phyloP scores from a whole-genome alignment of 2,888 invertebrate genomes.

The Yponomeuta malinellus region DNA sequence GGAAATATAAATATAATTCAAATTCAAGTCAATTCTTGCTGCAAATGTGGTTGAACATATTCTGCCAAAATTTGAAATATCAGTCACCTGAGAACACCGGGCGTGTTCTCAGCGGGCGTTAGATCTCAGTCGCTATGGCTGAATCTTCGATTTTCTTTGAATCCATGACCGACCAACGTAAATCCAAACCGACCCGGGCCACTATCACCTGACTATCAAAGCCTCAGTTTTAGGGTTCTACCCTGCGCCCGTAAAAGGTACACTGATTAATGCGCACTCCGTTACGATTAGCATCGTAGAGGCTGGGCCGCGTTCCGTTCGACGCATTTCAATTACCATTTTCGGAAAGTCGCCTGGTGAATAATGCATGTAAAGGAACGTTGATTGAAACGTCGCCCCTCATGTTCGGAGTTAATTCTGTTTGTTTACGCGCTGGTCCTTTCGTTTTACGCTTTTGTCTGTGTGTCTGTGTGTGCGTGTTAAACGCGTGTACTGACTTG shows the following conservation, averaged over 20 bases:
- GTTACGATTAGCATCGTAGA: conserved; percentile 16
- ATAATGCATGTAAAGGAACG: conserved; percentile 18
- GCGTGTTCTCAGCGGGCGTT: too few species aligned
- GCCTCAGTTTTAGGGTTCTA: conserved; percentile 22
- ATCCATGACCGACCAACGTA: neutral
- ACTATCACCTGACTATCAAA: conserved; percentile 20
- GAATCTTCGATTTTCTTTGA: too few species aligned
- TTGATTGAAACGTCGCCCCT: conserved; percentile 18
- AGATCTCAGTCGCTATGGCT: too few species aligned
- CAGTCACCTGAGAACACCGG: too few species aligned
- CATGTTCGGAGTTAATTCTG: conserved; percentile 15
- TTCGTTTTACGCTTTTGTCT: conserved; percentile 1
- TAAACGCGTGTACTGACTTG: neutral
- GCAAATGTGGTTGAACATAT: too few species aligned
- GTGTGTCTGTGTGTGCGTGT: neutral
- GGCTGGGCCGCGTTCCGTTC: conserved; percentile 12
- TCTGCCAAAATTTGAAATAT: too few species aligned
- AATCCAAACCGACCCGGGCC: neutral
- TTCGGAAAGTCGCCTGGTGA: conserved; percentile 17
- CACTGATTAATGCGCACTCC: conserved; percentile 14
- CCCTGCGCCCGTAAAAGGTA: conserved; percentile 10
- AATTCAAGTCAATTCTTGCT: too few species aligned
- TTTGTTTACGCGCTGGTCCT: conserved; percentile 14
- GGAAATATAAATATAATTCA: too few species aligned
- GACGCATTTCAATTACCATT: conserved; percentile 16